Evolutionary conservation across 1,140 invertebrate genomes (phyloP).

Genomic region (Drosophila trapezifrons): DNA sequence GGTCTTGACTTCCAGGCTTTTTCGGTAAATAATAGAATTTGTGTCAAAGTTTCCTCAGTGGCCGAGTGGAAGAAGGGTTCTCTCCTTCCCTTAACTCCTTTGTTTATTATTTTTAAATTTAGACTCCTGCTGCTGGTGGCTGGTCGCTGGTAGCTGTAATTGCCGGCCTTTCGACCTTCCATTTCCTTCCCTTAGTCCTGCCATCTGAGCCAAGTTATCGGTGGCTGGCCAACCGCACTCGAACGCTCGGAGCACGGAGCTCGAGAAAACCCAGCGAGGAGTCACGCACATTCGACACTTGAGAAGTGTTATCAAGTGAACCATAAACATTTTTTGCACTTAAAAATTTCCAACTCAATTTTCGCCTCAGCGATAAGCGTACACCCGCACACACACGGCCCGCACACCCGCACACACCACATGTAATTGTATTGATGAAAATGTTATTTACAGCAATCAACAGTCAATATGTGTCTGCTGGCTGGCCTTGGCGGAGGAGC

Average conservation of each 20-base stretch:
- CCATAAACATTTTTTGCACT: constrained; percentile 77
- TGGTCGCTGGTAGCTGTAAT: constrained; percentile 13
- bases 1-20: not conserved
- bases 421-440: constrained; percentile 78
- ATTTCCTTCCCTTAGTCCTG: not conserved
- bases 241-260: not conserved
- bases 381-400: constrained; percentile 22
- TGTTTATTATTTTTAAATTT: constrained; percentile 42
- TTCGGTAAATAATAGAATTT: not conserved
- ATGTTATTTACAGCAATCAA: constrained; percentile 74
- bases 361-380: constrained; percentile 51
- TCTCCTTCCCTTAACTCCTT: not conserved
- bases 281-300: constrained; percentile 51
- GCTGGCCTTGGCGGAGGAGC: constrained; percentile 2
- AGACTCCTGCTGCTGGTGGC: constrained; percentile 1
- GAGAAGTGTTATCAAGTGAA: constrained; percentile 73
- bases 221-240: not conserved
- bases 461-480: constrained; percentile 56
- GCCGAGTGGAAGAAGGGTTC: constrained; percentile 1
- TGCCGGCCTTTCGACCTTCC: constrained; percentile 9
- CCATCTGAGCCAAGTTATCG: constrained; percentile 14
- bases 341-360: constrained; percentile 76
- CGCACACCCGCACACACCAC: constrained; percentile 21
- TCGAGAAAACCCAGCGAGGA: constrained; percentile 22
- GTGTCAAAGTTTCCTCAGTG: not conserved